phyloP scores from a whole-genome alignment of 2,888 invertebrate genomes.

The Synanthedon andrenaeformis region DNA sequence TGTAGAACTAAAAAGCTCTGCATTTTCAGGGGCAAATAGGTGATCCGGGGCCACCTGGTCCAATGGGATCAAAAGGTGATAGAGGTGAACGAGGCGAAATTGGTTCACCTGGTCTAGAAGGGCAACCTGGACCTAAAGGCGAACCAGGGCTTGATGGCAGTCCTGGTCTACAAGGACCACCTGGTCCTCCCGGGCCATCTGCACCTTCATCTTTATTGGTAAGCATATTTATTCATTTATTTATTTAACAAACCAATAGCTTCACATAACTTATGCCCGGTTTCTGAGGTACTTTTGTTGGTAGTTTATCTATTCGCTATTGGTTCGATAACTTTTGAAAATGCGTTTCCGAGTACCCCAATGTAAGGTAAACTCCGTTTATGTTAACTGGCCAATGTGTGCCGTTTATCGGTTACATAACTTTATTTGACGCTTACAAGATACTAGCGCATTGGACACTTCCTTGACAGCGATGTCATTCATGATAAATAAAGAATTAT shows the following conservation, averaged over 20 bases:
- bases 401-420: too few species aligned
- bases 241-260: not conserved
- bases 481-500: too few species aligned
- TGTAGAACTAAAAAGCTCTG: too few species aligned
- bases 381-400: too few species aligned
- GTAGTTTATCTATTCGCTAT: too few species aligned
- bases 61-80: conserved; percentile 72
- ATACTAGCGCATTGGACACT: too few species aligned
- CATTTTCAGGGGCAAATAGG: conserved; percentile 73
- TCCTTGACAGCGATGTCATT: too few species aligned
- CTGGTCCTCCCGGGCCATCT: conserved; percentile 76
- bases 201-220: conserved; percentile 41
- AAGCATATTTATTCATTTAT: conserved; percentile 9
- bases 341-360: too few species aligned
- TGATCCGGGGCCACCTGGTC: conserved; percentile 76
- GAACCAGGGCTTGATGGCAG: conserved; percentile 80
- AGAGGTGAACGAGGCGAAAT: conserved; percentile 78
- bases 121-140: conserved; percentile 82
- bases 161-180: conserved; percentile 75
- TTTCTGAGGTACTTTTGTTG: too few species aligned
- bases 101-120: conserved; percentile 74
- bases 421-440: too few species aligned
- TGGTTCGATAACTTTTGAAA: too few species aligned
- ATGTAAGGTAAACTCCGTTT: too few species aligned
- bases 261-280: not conserved